These are phyloP conservation scores for Lucilia sericata DNA, from an alignment of 1,140 invertebrate species.

Conservation along the genomic window DNA sequence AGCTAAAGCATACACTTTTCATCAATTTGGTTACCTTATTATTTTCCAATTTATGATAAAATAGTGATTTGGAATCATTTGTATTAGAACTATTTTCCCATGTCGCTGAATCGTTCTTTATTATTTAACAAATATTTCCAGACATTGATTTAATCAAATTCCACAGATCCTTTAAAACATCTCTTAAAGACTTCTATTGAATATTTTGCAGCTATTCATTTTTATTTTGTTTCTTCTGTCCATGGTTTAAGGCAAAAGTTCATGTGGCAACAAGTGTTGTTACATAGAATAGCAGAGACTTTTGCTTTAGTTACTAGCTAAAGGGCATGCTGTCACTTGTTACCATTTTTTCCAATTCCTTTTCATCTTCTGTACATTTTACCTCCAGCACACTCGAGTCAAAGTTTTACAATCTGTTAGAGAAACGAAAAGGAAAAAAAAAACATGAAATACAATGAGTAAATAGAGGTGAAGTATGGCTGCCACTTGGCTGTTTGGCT, in stretches of 20 bases:
- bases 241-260: neutral
- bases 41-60: no score
- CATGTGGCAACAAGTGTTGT: constrained; percentile 23
- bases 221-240: neutral
- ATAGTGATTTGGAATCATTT: no score
- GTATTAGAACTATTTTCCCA: no score
- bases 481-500: constrained; percentile 35
- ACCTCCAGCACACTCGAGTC: neutral
- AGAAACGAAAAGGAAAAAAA: neutral
- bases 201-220: neutral
- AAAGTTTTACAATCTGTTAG: neutral
- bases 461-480: constrained; percentile 36
- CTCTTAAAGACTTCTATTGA: neutral
- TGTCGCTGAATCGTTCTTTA: no score
- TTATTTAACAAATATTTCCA: no score
- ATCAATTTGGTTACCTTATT: no score
- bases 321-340: constrained; percentile 33
- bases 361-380: neutral
- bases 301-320: neutral
- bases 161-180: neutral
- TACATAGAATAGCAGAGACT: neutral
- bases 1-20: no score
- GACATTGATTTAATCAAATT: no score
- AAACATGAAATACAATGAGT: neutral
- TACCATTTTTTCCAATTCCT: neutral